phyloP scores from a whole-genome alignment of 2,113 vertebrate genomes.

The Serilophus lunatus region DNA sequence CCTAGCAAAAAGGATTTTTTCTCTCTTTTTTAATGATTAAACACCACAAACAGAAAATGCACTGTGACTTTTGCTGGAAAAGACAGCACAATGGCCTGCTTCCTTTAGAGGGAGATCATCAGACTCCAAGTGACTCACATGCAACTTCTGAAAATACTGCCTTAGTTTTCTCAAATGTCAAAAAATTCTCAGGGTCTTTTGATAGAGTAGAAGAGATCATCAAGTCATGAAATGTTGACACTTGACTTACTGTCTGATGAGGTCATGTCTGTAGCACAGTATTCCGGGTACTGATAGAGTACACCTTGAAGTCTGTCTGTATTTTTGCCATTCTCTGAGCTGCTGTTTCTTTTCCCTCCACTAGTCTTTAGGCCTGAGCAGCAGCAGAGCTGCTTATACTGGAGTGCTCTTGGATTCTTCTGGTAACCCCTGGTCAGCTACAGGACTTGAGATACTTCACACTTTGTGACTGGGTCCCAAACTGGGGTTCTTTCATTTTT shows the following conservation, averaged over 20 bases:
- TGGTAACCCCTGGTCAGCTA: not conserved
- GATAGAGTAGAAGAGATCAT: not conserved
- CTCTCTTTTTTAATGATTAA: not conserved
- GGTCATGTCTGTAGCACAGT: not conserved
- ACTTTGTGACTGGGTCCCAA: not conserved
- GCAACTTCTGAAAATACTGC: not conserved
- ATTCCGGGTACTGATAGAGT: not conserved
- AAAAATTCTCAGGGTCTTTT: not conserved
- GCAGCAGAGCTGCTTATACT: not conserved
- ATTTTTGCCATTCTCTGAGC: not conserved
- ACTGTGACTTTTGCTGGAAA: not conserved
- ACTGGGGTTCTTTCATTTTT: not conserved
- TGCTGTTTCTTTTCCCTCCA: not conserved
- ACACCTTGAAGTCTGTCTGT: rapidly evolving
- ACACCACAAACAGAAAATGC: not conserved
- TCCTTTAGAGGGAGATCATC: not conserved
- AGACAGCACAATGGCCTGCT: not conserved
- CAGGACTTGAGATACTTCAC: not conserved
- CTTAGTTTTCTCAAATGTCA: not conserved
- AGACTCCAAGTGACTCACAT: not conserved
- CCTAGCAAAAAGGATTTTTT: not conserved
- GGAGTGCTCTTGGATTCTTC: not conserved
- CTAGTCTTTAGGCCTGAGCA: not conserved
- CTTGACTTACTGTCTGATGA: not conserved
- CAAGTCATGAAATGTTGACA: not conserved